A percentile compares a stretch with the other conserved stretches of the same genome.
These are phyloP conservation scores for Drosophila punjabiensis DNA, from an alignment of 1,140 invertebrate genomes.

Conservation along the genomic window DNA sequence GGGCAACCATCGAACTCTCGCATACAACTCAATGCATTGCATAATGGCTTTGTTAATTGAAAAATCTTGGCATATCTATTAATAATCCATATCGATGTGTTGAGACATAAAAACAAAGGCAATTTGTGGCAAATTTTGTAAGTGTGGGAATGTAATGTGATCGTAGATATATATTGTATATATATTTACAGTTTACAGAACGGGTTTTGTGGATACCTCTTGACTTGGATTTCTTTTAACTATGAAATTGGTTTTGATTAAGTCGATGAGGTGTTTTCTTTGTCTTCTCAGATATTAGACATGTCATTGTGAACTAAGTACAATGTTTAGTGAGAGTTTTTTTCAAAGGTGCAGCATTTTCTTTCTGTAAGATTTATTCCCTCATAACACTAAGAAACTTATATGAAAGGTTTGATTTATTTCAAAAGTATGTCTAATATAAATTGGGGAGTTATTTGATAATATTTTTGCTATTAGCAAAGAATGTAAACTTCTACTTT, in stretches of 20 bases:
- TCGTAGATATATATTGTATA: background rate
- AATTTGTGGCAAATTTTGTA: slow-evolving; percentile 6
- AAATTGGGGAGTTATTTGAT: background rate
- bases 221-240: background rate
- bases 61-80: slow-evolving; percentile 34
- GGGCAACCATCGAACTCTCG: slow-evolving; percentile 44
- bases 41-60: slow-evolving; percentile 54
- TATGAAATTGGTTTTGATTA: background rate
- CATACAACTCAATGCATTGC: slow-evolving; percentile 35
- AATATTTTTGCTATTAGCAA: background rate
- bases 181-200: background rate
- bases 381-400: background rate
- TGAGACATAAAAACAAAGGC: background rate
- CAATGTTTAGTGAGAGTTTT: background rate
- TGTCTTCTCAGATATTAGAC: too few relatives aligned
- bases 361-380: background rate
- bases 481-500: background rate
- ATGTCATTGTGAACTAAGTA: background rate
- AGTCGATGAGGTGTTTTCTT: background rate
- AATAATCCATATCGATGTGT: slow-evolving; percentile 25
- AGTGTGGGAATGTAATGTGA: slow-evolving; percentile 21
- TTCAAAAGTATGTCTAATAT: background rate
- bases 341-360: background rate
- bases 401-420: background rate
- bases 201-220: background rate